Evolutionary conservation across 2,113 vertebrate genomes (phyloP), one percentile per base, ranked within the genome.

Genomic region (Nematolebias whitei): DNA sequence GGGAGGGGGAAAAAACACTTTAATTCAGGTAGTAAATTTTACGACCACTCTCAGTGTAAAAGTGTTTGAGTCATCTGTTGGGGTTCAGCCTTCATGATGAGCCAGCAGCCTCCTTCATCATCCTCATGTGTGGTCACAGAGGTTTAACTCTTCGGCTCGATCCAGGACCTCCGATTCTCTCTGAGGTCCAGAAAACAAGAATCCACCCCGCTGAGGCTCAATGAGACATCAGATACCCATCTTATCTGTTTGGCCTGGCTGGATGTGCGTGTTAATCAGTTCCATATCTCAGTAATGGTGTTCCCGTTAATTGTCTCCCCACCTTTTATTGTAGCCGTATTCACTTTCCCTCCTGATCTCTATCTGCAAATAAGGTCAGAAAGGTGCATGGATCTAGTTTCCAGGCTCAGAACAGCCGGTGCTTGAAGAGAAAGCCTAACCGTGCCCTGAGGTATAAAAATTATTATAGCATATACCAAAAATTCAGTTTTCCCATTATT

Each of bases 341-440:
- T 74, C 63, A 44, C 77, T 85, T 79, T 83, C 51, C 11, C 55
- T 71, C 78, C 49, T 68, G 85, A 89, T 88, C 80, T 38, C 61
- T 88, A 89, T 90, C 88, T 79, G 58, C 50, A 82, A 77, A 87
- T 84, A 84, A 83, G 76, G 84, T 87, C 82, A 81, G 78, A 57
- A 79, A 85, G 63, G 61, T 83, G 75, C 41, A 68, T 70, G 74
- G 78, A 66, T 79, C 71, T 66, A 13, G 70, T 87, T 88, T 79
- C 57, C 47, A 57, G 64, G 14, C 60, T 45, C 38, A 65, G 73
- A 55, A 65, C 45, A 4, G 54, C 63, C 41, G 5, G 22, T 1
- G 24, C 19, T 48, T 64, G 26, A 64, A 57, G 64, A 26, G 47
- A 57, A 23, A 0, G 35, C 23, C 50, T 59, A 29, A 59, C 9